Conservation (phyloP, 2,888 invertebrate genomes). For the Sussaba pulchella region DNA sequence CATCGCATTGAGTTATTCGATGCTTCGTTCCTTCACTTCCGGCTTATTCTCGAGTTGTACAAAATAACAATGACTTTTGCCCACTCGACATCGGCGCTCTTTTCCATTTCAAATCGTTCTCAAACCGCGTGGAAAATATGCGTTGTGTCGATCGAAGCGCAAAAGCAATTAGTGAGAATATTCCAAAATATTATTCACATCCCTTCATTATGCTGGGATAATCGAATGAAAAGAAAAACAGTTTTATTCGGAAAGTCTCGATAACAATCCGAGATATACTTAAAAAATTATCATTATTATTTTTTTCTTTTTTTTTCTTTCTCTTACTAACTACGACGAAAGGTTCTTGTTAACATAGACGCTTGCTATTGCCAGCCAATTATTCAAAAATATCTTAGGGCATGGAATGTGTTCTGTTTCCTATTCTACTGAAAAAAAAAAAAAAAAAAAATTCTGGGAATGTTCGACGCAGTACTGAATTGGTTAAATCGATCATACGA, state of each 20-base stretch:
- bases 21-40: conserved; percentile 67
- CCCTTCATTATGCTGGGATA: conserved; percentile 19
- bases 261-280: conserved; percentile 30
- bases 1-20: conserved; percentile 72
- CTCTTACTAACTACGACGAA: conserved; percentile 72
- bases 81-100: conserved; percentile 60
- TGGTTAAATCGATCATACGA: conserved; percentile 68
- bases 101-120: not conserved
- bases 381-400: conserved; percentile 75
- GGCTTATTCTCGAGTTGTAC: conserved; percentile 64
- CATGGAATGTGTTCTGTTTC: conserved; percentile 80
- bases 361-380: conserved; percentile 74
- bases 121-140: conserved; percentile 14
- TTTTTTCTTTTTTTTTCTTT: conserved; percentile 58
- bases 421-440: conserved; percentile 74
- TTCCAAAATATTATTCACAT: conserved; percentile 32
- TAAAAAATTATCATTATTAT: conserved; percentile 44
- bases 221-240: conserved; percentile 8
- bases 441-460: conserved; percentile 73
- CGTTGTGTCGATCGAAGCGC: conserved; percentile 43
- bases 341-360: conserved; percentile 75
- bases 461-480: conserved; percentile 80
- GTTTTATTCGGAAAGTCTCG: conserved; percentile 16
- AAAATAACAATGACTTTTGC: conserved; percentile 72
- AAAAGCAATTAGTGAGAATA: conserved; percentile 45